Percentiles rank a stretch among this genome's conserved stretches.
phyloP scores from a whole-genome alignment of 2,888 invertebrate species.

The Ectemnius continuus region DNA sequence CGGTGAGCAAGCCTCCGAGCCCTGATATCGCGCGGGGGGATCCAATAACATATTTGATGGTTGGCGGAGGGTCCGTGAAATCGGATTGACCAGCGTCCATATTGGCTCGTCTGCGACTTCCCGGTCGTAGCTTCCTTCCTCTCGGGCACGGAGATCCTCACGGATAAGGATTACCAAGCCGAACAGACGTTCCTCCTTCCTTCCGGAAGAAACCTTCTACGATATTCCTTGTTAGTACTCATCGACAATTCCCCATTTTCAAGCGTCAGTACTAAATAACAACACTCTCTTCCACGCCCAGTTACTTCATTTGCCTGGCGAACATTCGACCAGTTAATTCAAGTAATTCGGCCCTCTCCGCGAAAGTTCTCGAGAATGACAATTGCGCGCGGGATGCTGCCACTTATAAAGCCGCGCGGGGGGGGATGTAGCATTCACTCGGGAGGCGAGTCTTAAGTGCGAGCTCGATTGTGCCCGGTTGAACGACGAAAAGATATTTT shows the following conservation, averaged over 20 bases:
- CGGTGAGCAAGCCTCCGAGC: background rate
- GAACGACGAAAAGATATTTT: constrained; percentile 53
- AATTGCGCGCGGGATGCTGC: constrained; percentile 29
- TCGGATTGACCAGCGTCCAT: constrained; percentile 76
- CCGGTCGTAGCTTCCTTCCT: constrained; percentile 34
- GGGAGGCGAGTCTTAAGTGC: constrained; percentile 45
- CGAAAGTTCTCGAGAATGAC: constrained; percentile 12
- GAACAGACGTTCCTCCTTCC: constrained; percentile 40
- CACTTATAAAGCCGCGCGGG: constrained; percentile 27
- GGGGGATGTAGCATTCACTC: background rate
- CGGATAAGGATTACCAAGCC: constrained; percentile 50
- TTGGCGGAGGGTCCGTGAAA: constrained; percentile 68
- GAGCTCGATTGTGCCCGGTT: constrained; percentile 45
- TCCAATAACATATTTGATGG: constrained; percentile 75
- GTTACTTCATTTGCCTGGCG: background rate
- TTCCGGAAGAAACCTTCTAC: background rate
- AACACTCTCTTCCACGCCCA: no score
- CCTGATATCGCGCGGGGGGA: constrained; percentile 64
- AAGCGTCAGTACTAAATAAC: no score
- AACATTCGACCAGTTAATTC: background rate
- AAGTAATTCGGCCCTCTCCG: background rate
- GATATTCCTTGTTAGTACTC: constrained; percentile 2
- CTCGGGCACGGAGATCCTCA: constrained; percentile 33
- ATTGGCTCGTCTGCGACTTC: constrained; percentile 62
- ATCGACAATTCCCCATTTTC: background rate